phyloP scores from a whole-genome alignment of 1,140 invertebrate genomes.

The Choristoneura fumiferana region DNA sequence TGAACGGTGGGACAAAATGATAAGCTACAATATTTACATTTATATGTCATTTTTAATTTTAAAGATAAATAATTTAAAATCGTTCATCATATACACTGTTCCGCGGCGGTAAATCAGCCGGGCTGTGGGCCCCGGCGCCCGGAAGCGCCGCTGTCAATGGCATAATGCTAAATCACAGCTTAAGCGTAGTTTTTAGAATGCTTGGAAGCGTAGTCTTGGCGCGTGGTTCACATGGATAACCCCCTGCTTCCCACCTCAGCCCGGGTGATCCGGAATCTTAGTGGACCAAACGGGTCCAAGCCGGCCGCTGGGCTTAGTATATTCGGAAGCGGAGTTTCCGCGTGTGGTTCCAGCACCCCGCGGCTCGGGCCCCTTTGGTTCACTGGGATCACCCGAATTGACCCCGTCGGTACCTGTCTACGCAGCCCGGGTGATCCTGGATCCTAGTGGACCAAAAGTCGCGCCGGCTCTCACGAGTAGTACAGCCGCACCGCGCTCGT shows the following conservation, averaged over 20 bases:
- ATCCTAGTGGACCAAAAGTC: neutral
- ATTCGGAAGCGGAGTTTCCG: too few species aligned
- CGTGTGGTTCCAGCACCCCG: slow-evolving; percentile 59
- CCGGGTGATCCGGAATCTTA: too few species aligned
- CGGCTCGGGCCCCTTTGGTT: neutral
- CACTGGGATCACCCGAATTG: too few species aligned
- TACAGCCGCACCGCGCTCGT: slow-evolving; percentile 67
- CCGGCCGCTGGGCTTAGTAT: too few species aligned
- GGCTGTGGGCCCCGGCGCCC: slow-evolving; percentile 26
- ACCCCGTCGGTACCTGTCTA: too few species aligned
- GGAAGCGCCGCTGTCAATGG: slow-evolving; percentile 42
- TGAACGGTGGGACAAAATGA: slow-evolving; percentile 64
- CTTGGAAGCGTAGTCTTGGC: neutral
- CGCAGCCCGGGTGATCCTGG: neutral
- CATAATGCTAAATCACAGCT: slow-evolving; percentile 53
- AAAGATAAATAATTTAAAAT: slow-evolving; percentile 51
- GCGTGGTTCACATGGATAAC: too few species aligned
- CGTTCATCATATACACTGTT: slow-evolving; percentile 50
- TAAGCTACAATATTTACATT: slow-evolving; percentile 38
- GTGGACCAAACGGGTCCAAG: too few species aligned
- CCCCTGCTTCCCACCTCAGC: too few species aligned
- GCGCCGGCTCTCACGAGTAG: slow-evolving; percentile 57
- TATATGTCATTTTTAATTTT: slow-evolving; percentile 13
- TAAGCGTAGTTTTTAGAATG: slow-evolving; percentile 15
- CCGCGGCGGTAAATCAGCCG: neutral